A percentile compares a stretch with the other conserved stretches of the same genome.
phyloP scores from a whole-genome alignment of 2,113 vertebrate genomes.

The Xenopus laevis region DNA sequence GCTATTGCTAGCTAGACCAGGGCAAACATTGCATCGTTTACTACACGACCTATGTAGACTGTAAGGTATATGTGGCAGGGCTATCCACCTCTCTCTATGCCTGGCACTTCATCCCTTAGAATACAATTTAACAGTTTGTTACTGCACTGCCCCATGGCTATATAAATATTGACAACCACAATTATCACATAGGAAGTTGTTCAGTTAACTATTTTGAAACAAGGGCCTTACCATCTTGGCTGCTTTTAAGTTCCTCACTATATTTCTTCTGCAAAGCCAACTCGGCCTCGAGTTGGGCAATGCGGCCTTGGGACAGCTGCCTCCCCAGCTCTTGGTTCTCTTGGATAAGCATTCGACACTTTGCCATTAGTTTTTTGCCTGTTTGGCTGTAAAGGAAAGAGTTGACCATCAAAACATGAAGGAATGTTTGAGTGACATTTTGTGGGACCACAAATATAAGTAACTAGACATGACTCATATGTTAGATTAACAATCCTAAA shows the following conservation, averaged over 20 bases:
- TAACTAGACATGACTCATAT: not conserved
- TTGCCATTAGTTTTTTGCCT: conserved; percentile 99
- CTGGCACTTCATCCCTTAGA: too few relatives aligned
- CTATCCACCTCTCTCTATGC: too few relatives aligned
- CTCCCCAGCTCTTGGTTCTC: conserved; percentile 98
- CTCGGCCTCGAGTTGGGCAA: conserved; percentile 98
- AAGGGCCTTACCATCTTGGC: conserved; percentile 90
- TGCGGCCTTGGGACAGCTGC: conserved; percentile 97
- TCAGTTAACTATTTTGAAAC: too few relatives aligned
- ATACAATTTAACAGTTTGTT: too few relatives aligned
- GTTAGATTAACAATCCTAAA: conserved; percentile 47
- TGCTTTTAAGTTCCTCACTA: conserved; percentile 98
- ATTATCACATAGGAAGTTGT: too few relatives aligned
- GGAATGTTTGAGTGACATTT: conserved; percentile 45
- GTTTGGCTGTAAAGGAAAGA: conserved; percentile 99
- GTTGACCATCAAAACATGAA: conserved; percentile 92
- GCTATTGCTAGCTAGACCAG: too few relatives aligned
- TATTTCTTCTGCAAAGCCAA: conserved; percentile 99
- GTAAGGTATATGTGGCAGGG: too few relatives aligned
- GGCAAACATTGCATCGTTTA: too few relatives aligned
- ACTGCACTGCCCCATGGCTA: too few relatives aligned
- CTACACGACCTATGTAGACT: too few relatives aligned
- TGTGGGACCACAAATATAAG: not conserved
- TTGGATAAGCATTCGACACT: conserved; percentile 99
- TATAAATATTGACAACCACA: too few relatives aligned